Evolutionary conservation across 2,888 invertebrate species (phyloP).

Genomic region (Endotricha flammealis): DNA sequence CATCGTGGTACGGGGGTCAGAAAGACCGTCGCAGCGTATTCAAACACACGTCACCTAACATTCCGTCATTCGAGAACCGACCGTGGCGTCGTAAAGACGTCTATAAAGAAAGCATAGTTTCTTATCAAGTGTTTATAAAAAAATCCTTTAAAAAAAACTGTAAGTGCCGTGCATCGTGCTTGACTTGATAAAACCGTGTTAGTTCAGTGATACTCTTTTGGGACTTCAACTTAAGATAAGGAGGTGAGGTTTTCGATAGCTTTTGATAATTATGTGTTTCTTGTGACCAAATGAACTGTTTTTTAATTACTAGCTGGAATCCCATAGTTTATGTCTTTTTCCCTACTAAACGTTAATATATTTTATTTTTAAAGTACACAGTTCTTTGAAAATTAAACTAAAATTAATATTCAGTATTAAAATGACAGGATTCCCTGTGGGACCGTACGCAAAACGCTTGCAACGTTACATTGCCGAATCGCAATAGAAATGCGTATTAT

Average conservation of each 20-base stretch:
- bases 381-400: too few species aligned
- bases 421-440: too few species aligned
- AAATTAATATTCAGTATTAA: too few species aligned
- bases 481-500: too few species aligned
- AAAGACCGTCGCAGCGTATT: not conserved
- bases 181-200: conserved; percentile 40
- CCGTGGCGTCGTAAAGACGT: conserved; percentile 43
- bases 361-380: too few species aligned
- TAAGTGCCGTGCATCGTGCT: conserved; percentile 32
- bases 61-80: conserved; percentile 45
- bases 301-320: conserved; percentile 10
- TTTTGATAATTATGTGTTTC: conserved; percentile 66
- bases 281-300: conserved; percentile 16
- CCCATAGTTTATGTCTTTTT: too few species aligned
- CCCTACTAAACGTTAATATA: too few species aligned
- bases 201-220: conserved; percentile 58
- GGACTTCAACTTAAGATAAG: conserved; percentile 64
- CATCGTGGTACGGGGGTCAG: not conserved
- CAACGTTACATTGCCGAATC: too few species aligned
- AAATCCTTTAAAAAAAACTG: conserved; percentile 33
- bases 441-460: too few species aligned
- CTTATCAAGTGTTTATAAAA: conserved; percentile 15
- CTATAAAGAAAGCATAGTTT: too few species aligned
- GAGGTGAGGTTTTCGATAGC: conserved; percentile 73
- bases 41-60: conserved; percentile 31